Conservation (phyloP, 92 coral and sea anemone species). For the Parazoanthus atlanticus region DNA sequence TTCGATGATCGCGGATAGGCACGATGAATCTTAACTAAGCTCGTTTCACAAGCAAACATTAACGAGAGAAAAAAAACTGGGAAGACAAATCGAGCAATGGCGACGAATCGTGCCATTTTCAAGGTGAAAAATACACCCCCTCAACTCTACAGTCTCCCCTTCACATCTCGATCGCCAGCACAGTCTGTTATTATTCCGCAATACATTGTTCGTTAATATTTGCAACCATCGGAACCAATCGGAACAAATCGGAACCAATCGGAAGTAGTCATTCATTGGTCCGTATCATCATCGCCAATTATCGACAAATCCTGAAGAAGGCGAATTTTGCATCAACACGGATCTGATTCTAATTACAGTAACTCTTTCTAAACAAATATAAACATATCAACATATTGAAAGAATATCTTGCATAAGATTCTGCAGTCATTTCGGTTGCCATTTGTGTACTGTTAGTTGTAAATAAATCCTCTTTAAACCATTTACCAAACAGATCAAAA, state of each 20-base stretch:
- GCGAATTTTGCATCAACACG: too few relatives aligned
- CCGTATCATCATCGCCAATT: too few relatives aligned
- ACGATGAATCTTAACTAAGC: constrained; percentile 79
- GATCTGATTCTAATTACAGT: too few relatives aligned
- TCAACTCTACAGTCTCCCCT: neutral
- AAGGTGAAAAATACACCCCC: constrained; percentile 37
- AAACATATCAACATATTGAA: too few relatives aligned
- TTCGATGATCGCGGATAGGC: constrained; percentile 70
- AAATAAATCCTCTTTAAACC: too few relatives aligned
- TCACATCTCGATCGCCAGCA: neutral
- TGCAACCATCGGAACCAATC: neutral
- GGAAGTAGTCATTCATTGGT: too few relatives aligned
- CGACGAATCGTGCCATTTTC: constrained; percentile 28
- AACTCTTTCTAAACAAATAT: too few relatives aligned
- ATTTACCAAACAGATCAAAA: too few relatives aligned
- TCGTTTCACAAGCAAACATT: constrained; percentile 59
- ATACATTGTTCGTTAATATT: neutral
- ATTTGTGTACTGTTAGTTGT: too few relatives aligned
- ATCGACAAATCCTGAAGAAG: too few relatives aligned
- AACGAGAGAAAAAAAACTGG: constrained; percentile 56
- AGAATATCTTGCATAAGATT: too few relatives aligned
- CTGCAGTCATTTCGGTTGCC: too few relatives aligned
- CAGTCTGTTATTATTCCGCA: neutral
- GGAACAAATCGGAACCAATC: neutral
- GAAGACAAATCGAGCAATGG: constrained; percentile 35